Evolutionary conservation across 2,888 invertebrate genomes (phyloP), one percentile per base, ranked within the genome.

Genomic region (Opisthograptis luteolata): DNA sequence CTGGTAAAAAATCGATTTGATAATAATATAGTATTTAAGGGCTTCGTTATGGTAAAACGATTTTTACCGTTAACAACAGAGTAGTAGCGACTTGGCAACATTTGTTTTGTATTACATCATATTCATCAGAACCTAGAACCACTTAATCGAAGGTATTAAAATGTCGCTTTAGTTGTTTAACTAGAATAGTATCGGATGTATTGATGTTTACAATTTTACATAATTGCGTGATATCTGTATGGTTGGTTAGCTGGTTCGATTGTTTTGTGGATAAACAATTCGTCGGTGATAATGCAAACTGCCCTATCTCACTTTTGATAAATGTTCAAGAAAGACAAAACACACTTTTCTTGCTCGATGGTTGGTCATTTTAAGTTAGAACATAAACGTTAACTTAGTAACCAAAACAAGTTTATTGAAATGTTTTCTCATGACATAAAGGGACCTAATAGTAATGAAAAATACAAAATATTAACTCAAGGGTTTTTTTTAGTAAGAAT

Each of bases 51-150:
- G 25, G 49, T 25, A 58, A 62, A 60, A 60, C 37, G 48, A 39
- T 55, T 55, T 68, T 52, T 43, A 39, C n/a, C 25, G 20, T 36
- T 59, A 20, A 32, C 28, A 27, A 25, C 34, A 46, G 13, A 46
- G 30, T 43, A 56, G 58, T 51, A 54, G 44, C 25, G 46, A 25
- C 47, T 46, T 56, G 12, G 73, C 64, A 73, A 73, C 55, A 25
- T 55, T 69, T 63, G 63, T 66, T 64, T 55, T 39, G 27, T 65
- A 67, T 73, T 73, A 65, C 75, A 67, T 73, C 75, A 74, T 60
- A 47, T 60, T 43, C 17, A 60, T 64, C 63, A 58, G 9, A 39
- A 15, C 20, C 46, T 24, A 41, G 37, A 44, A 13, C 7, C 24
- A 41, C 36, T 55, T 42, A 40, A 45, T 47, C 32, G 40, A 44